Conservation (phyloP, 1,140 invertebrate genomes). For the Dendroctonus valens region DNA sequence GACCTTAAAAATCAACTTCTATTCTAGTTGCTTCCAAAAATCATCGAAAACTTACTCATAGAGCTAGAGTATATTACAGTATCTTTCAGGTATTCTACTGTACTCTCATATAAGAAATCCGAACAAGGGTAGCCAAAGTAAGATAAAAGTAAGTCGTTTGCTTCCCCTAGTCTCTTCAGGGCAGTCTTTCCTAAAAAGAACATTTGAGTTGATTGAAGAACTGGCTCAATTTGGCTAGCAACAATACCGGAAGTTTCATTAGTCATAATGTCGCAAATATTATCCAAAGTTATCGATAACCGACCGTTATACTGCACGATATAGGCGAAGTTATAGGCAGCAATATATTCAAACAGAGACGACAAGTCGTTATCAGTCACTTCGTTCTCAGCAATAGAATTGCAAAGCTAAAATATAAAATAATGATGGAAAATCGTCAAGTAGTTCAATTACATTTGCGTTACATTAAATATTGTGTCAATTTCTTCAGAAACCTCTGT, state of each 20-base stretch:
- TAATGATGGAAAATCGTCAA: neutral
- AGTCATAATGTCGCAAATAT: conserved; percentile 71
- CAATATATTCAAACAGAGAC: conserved; percentile 59
- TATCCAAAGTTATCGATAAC: conserved; percentile 74
- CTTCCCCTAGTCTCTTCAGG: neutral
- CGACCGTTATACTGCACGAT: conserved; percentile 93
- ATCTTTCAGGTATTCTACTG: conserved; percentile 3
- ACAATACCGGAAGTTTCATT: conserved; percentile 55
- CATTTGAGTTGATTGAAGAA: neutral
- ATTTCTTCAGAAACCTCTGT: conserved; percentile 8
- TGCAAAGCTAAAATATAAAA: conserved; percentile 15
- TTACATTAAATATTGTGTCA: neutral
- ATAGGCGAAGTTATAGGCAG: conserved; percentile 60
- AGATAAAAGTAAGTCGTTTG: neutral
- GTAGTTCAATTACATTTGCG: neutral
- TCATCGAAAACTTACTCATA: conserved; percentile 16
- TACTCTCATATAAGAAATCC: conserved; percentile 10
- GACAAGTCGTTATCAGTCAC: conserved; percentile 65
- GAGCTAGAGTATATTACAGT: conserved; percentile 5
- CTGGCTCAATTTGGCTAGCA: neutral
- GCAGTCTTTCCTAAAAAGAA: neutral
- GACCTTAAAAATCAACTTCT: conserved; percentile 48
- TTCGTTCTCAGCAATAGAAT: conserved; percentile 50
- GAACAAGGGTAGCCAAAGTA: conserved; percentile 3
- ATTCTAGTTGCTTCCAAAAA: neutral